Conservation (phyloP, 1,140 invertebrate species). For the Nymphalis io region DNA sequence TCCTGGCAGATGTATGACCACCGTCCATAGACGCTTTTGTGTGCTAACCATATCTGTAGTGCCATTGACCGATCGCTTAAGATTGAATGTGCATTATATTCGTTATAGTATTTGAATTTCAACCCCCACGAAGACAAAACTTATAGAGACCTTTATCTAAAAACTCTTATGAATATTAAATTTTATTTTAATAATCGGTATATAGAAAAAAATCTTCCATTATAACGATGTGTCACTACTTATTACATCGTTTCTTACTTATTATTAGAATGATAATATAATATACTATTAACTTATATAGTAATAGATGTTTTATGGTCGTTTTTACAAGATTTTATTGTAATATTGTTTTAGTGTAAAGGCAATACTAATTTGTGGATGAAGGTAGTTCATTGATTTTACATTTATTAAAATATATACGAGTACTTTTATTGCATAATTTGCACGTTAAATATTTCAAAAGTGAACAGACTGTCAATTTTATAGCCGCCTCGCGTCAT, state of each 20-base stretch:
- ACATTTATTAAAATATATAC: not conserved
- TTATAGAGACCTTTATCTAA: too few relatives aligned
- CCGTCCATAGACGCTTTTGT: constrained; percentile 32
- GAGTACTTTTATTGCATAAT: not conserved
- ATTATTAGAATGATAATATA: too few relatives aligned
- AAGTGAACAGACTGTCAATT: constrained; percentile 29
- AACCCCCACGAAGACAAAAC: not conserved
- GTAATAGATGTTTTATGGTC: too few relatives aligned
- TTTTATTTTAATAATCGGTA: too few relatives aligned
- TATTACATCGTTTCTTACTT: too few relatives aligned
- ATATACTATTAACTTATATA: too few relatives aligned
- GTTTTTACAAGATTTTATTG: too few relatives aligned
- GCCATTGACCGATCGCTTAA: constrained; percentile 39
- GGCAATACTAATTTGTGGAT: too few relatives aligned
- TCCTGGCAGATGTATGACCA: constrained; percentile 59
- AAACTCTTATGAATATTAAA: too few relatives aligned
- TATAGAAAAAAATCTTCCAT: too few relatives aligned
- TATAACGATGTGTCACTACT: too few relatives aligned
- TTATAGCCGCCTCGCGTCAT: constrained; percentile 35
- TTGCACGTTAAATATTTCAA: constrained; percentile 22
- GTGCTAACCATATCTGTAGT: constrained; percentile 39
- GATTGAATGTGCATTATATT: constrained; percentile 1
- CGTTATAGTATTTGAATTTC: not conserved
- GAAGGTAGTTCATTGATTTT: not conserved
- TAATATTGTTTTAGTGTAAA: too few relatives aligned